Conservation (phyloP, 2,888 invertebrate genomes). For the Coleophora flavipennella region DNA sequence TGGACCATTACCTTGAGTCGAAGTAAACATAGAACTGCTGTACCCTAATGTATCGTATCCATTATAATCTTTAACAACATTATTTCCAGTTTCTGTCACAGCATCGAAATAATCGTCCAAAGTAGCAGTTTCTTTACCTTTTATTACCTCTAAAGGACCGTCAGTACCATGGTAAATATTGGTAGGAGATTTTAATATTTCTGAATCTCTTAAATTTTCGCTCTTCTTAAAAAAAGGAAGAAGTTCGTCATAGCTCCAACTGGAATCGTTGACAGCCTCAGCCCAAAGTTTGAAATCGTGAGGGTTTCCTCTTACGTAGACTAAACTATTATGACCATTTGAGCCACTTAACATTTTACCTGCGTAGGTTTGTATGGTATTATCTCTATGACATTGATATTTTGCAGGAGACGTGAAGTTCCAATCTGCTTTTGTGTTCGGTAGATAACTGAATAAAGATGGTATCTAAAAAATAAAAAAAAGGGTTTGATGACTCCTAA, state of each 20-base stretch:
- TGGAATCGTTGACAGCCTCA: neutral
- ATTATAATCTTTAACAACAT: neutral
- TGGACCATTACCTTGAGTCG: neutral
- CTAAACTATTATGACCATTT: neutral
- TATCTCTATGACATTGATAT: neutral
- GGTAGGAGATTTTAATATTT: neutral
- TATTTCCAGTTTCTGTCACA: neutral
- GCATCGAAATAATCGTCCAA: neutral
- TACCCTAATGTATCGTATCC: neutral
- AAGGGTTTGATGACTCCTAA: too few species aligned
- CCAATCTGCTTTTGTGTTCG: neutral
- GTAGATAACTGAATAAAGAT: neutral
- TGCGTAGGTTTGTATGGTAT: neutral
- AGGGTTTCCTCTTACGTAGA: neutral
- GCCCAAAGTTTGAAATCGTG: neutral
- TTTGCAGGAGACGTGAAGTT: neutral
- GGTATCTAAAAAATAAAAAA: neutral
- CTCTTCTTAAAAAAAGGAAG: neutral
- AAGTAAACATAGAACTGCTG: neutral
- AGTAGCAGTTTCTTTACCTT: neutral
- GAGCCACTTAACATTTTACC: neutral
- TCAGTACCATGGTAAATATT: neutral
- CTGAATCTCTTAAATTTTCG: neutral
- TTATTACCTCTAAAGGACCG: neutral
- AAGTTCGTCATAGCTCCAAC: neutral